These are phyloP conservation scores for Sorex araneus DNA, from an alignment of 2,113 vertebrate species.

Conservation along the genomic window DNA sequence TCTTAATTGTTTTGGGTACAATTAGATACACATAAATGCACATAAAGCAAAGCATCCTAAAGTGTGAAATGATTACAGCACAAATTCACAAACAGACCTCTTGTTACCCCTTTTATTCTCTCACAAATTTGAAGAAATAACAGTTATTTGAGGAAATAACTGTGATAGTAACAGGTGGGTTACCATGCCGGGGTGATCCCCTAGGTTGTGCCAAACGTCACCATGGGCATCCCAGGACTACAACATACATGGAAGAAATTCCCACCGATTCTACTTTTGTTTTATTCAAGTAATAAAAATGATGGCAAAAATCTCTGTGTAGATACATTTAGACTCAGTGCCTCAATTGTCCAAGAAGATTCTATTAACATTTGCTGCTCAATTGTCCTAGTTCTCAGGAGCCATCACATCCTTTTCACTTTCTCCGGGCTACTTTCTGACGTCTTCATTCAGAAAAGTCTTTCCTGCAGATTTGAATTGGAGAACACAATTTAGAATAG, in stretches of 20 bases:
- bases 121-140: not conserved
- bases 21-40: not conserved
- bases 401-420: conserved; percentile 1
- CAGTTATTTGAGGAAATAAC: not conserved
- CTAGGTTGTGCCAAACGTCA: not conserved
- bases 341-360: not conserved
- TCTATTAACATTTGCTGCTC: not conserved
- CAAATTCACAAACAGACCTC: not conserved
- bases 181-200: no score
- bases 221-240: not conserved
- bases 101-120: not conserved
- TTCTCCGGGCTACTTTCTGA: not conserved
- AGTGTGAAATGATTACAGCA: not conserved
- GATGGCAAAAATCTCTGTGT: not conserved
- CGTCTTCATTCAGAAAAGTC: conserved; percentile 18
- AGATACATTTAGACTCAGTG: not conserved
- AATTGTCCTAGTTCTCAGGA: not conserved
- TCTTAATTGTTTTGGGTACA: not conserved
- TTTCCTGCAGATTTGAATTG: not conserved
- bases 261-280: not conserved
- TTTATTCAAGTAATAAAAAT: not conserved
- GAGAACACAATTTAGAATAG: not conserved
- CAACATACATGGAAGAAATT: not conserved
- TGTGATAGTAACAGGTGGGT: not conserved
- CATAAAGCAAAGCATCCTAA: conserved; percentile 3